Base-by-base conservation (phyloP, 2,113 vertebrate genomes). In the Brevimyrus niger region DNA sequence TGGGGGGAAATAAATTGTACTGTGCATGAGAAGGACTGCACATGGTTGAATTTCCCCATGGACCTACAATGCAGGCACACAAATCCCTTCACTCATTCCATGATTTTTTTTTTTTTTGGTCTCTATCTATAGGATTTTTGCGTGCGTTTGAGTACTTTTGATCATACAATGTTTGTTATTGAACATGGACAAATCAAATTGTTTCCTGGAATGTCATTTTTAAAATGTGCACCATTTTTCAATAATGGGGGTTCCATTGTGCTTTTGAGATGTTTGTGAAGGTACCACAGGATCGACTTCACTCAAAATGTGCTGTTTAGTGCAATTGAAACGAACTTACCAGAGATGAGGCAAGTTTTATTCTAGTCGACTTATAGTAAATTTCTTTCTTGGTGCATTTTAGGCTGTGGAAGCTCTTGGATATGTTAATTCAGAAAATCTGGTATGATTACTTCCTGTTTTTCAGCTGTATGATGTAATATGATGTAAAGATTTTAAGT, bases 391-490 rank as follows among this genome's bases (percentile, higher is more conserved):
- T 92, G 92, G 90, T 86, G 91, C 90, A 91, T 94, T 94, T 94
- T 53, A 87, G 93, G 93, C 93, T 95, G 94, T 93, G 95, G 95
- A 97, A 95, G 96, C 95, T 96, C 94, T 61, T 83, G 96, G 96
- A 96, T 97, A 97, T 98, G 73, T 80, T 15, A 42, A 96, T 94
- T 95, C 92, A 27, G 91, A 93, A 96, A 94, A 96, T 95, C 96
- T 95, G 95, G 95, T 97, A 95, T 96, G 91, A 94, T 97, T 97
- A 96, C 95, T 97, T 95, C 96, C 96, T 94, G 92, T 94, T 94
- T 95, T 96, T 92, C 92, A 92, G 91, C 92, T 96, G 95, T 97
- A 96, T 94, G 96, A 95, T 95, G 96, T 97, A 96, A 96, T 96
- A 95, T 80, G 31, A 80, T 80, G 73, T 93, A 94, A 94, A 96